Evolutionary conservation across 1,140 invertebrate genomes (phyloP).

Genomic region (Neuroterus valhalla): DNA sequence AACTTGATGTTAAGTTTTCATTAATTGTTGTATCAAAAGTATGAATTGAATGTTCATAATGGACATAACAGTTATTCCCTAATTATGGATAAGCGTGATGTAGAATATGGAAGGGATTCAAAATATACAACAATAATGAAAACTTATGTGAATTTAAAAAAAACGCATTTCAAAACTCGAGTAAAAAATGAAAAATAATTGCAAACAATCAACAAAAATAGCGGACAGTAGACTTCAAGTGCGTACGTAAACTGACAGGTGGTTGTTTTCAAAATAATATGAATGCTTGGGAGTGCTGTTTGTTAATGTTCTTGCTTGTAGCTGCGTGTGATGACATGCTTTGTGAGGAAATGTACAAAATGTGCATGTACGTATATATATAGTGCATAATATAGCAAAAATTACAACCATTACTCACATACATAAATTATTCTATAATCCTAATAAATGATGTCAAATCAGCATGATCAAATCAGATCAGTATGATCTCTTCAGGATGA

Average conservation of each 20-base stretch:
- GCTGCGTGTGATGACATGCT: slow-evolving; percentile 34
- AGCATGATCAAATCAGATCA: too few species aligned
- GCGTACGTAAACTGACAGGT: slow-evolving; percentile 36
- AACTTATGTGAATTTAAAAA: background rate
- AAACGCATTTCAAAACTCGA: background rate
- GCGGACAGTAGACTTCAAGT: slow-evolving; percentile 33
- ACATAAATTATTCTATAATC: slow-evolving; percentile 8
- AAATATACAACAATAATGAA: slow-evolving; percentile 4
- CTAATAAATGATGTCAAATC: too few species aligned
- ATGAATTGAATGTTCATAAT: too few species aligned
- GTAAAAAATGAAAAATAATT: background rate
- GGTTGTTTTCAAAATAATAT: slow-evolving; percentile 11
- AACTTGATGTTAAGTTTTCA: too few species aligned
- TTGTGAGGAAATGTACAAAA: slow-evolving; percentile 10
- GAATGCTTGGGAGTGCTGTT: slow-evolving; percentile 33
- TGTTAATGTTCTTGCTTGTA: slow-evolving; percentile 28
- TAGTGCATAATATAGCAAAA: slow-evolving; percentile 46
- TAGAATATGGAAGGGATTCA: too few species aligned
- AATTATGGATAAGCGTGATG: too few species aligned
- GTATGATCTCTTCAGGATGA: too few species aligned
- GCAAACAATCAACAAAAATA: slow-evolving; percentile 33
- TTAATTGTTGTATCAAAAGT: too few species aligned
- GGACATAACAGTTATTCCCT: too few species aligned
- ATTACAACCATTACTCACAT: slow-evolving; percentile 59
- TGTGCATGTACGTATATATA: slow-evolving; percentile 30